Percentiles rank a stretch among this genome's conserved stretches.
Evolutionary conservation across 2,888 invertebrate species (phyloP).

Genomic region (Elysia crispata): DNA sequence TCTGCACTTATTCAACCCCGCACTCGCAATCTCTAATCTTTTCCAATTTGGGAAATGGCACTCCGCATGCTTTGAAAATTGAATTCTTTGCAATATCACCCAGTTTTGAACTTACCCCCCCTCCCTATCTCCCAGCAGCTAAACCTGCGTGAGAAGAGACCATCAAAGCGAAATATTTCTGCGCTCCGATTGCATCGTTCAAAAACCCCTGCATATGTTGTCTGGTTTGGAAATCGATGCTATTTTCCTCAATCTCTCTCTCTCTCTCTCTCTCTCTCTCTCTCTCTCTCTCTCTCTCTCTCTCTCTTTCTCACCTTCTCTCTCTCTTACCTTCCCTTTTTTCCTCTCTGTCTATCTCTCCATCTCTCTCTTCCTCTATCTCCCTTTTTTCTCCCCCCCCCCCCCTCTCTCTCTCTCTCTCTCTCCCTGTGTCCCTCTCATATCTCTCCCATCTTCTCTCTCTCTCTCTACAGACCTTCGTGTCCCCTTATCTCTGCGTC

Average conservation of each 20-base stretch:
- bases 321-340: background rate
- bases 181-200: background rate
- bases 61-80: too few species aligned
- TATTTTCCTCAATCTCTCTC: slow-evolving; percentile 29
- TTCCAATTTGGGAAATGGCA: too few species aligned
- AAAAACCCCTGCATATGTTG: background rate
- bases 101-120: background rate
- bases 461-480: background rate
- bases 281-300: slow-evolving; percentile 29
- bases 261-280: slow-evolving; percentile 37
- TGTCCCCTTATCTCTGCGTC: background rate
- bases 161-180: background rate
- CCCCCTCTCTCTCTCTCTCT: slow-evolving; percentile 17
- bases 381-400: background rate
- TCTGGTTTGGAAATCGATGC: too few species aligned
- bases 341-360: background rate
- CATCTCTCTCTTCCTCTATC: background rate
- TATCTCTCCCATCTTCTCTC: background rate
- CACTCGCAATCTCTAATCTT: too few species aligned
- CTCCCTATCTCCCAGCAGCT: slow-evolving; percentile 2
- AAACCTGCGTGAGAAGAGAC: background rate
- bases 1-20: too few species aligned
- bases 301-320: slow-evolving; percentile 33
- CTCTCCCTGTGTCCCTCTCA: background rate
- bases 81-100: too few species aligned